phyloP scores from a whole-genome alignment of 2,888 invertebrate genomes.

The Pristionchus japonicus region DNA sequence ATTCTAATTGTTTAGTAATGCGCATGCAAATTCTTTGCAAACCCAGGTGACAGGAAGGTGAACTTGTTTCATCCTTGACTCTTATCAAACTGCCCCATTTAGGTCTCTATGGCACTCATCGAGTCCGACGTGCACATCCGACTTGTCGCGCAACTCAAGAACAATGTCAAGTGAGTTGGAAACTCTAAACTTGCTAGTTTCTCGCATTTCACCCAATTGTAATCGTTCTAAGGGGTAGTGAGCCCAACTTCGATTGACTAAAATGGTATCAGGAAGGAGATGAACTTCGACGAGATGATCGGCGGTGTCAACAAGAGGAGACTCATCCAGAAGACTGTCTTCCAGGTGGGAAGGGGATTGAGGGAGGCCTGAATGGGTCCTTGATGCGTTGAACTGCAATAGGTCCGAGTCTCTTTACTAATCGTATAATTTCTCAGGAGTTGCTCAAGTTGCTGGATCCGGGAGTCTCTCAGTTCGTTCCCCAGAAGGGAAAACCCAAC shows the following conservation, averaged over 20 bases:
- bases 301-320: slow-evolving; percentile 94
- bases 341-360: slow-evolving; percentile 82
- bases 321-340: slow-evolving; percentile 97
- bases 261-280: slow-evolving; percentile 77
- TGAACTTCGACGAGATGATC: slow-evolving; percentile 99
- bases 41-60: too few species aligned
- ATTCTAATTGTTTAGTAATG: too few species aligned
- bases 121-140: slow-evolving; percentile 98
- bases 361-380: too few species aligned
- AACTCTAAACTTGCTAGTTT: too few species aligned
- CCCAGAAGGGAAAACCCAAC: slow-evolving; percentile 93
- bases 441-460: slow-evolving; percentile 98
- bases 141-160: slow-evolving; percentile 92
- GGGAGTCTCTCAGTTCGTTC: slow-evolving; percentile 95
- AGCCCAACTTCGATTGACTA: too few species aligned
- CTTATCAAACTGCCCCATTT: background rate
- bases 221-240: background rate
- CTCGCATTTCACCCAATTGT: too few species aligned
- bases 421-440: slow-evolving; percentile 81
- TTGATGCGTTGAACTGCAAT: too few species aligned
- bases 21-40: too few species aligned
- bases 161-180: slow-evolving; percentile 86
- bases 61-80: background rate
- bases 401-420: background rate
- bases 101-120: slow-evolving; percentile 92